These are phyloP conservation scores for Tupiocoris notatus DNA, from an alignment of 2,888 invertebrate species.

Conservation along the genomic window DNA sequence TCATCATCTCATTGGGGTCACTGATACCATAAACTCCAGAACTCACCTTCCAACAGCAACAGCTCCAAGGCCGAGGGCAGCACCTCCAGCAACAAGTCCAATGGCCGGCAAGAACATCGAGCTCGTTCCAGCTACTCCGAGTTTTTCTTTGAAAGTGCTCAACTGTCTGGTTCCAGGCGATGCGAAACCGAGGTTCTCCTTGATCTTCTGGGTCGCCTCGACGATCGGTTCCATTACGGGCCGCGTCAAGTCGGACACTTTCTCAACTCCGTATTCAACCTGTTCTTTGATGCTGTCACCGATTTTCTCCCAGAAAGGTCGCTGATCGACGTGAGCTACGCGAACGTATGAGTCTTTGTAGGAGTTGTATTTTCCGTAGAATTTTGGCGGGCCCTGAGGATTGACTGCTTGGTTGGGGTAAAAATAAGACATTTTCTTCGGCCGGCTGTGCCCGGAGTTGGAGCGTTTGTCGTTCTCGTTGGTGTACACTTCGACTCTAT, in stretches of 20 bases:
- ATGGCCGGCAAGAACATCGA: conserved; percentile 72
- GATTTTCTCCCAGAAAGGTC: conserved; percentile 70
- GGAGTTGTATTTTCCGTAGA: conserved; percentile 53
- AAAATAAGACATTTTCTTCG: conserved; percentile 48
- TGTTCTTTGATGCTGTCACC: conserved; percentile 65
- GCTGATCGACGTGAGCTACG: conserved; percentile 55
- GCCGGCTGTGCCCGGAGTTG: conserved; percentile 46
- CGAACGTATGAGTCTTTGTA: conserved; percentile 48
- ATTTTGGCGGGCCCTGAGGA: conserved; percentile 35
- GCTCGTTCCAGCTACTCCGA: conserved; percentile 60
- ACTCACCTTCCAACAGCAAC: conserved; percentile 68
- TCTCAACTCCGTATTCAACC: conserved; percentile 68
- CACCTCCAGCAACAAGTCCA: conserved; percentile 77
- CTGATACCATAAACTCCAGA: too few relatives aligned
- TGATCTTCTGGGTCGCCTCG: conserved; percentile 77
- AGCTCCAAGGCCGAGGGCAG: conserved; percentile 76
- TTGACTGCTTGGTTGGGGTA: conserved; percentile 42
- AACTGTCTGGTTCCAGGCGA: conserved; percentile 48
- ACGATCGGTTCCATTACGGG: conserved; percentile 72
- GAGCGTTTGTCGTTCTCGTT: conserved; percentile 47
- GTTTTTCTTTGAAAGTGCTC: conserved; percentile 61
- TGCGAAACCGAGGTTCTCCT: conserved; percentile 68
- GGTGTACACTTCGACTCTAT: conserved; percentile 47
- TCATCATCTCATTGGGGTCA: too few relatives aligned
- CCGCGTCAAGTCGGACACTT: conserved; percentile 65